Percentiles rank a stretch among this genome's conserved stretches.
Conservation (phyloP, 2,888 invertebrate species). For the Temnothorax rugatulus region DNA sequence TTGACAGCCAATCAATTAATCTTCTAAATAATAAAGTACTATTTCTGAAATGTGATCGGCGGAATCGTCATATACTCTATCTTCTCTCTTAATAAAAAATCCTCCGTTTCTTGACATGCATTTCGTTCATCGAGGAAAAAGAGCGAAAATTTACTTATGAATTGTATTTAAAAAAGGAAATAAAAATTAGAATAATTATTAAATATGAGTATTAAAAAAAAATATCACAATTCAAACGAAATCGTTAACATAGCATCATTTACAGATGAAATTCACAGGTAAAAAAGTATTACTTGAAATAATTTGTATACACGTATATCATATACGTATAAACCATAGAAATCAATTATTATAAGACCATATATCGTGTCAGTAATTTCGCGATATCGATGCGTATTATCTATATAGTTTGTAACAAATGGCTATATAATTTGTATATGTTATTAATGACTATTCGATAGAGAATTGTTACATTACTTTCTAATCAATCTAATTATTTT, state of each 20-base stretch:
- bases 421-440: slow-evolving; percentile 8
- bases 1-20: background rate
- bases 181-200: background rate
- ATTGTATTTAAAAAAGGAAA: background rate
- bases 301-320: background rate
- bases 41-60: background rate
- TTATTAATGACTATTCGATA: slow-evolving; percentile 8
- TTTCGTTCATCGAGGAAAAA: background rate
- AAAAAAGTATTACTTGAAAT: slow-evolving; percentile 7
- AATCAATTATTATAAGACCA: slow-evolving; percentile 4
- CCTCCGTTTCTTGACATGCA: background rate
- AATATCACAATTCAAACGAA: background rate
- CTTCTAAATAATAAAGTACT: background rate
- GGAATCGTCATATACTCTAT: background rate
- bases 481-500: background rate
- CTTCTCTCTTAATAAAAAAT: background rate
- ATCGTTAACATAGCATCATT: background rate
- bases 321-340: background rate
- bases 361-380: slow-evolving; percentile 2
- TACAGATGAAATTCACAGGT: background rate
- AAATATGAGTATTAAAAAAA: background rate
- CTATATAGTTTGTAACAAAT: background rate
- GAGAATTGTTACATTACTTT: background rate
- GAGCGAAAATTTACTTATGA: background rate
- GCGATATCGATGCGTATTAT: slow-evolving; percentile 6